Conservation (phyloP, 2,797 vertebrate genomes). For the Neosalanx taihuensis region DNA sequence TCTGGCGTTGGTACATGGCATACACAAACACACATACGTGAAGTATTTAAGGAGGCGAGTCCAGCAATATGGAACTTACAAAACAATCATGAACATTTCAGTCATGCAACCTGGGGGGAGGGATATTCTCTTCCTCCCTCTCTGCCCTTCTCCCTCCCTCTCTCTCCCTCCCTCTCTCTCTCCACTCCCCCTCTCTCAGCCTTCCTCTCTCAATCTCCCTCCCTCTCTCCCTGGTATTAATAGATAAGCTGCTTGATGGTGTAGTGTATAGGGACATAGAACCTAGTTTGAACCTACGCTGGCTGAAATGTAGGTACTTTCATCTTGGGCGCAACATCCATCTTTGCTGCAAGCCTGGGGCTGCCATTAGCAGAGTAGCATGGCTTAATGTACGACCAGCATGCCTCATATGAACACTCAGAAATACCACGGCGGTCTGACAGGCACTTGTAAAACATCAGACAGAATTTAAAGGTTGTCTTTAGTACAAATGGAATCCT, state of each 20-base stretch:
- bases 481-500: too few relatives aligned
- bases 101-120: too few relatives aligned
- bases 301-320: background rate
- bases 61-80: conserved; percentile 18
- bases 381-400: background rate
- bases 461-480: too few relatives aligned
- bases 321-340: background rate
- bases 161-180: background rate
- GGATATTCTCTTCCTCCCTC: too few relatives aligned
- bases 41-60: background rate
- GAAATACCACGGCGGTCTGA: too few relatives aligned
- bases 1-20: background rate
- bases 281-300: too few relatives aligned
- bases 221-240: conserved; percentile 14
- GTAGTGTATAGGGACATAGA: background rate
- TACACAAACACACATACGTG: conserved; percentile 18
- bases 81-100: too few relatives aligned
- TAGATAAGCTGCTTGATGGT: conserved; percentile 12
- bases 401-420: too few relatives aligned
- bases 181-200: background rate
- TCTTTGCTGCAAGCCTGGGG: too few relatives aligned
- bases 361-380: too few relatives aligned
- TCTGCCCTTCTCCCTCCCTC: background rate
- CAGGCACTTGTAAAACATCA: too few relatives aligned
- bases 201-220: background rate